A percentile compares a stretch with the other conserved stretches of the same genome.
phyloP scores from a whole-genome alignment of 2,113 vertebrate species.

The Brevimyrus niger region DNA sequence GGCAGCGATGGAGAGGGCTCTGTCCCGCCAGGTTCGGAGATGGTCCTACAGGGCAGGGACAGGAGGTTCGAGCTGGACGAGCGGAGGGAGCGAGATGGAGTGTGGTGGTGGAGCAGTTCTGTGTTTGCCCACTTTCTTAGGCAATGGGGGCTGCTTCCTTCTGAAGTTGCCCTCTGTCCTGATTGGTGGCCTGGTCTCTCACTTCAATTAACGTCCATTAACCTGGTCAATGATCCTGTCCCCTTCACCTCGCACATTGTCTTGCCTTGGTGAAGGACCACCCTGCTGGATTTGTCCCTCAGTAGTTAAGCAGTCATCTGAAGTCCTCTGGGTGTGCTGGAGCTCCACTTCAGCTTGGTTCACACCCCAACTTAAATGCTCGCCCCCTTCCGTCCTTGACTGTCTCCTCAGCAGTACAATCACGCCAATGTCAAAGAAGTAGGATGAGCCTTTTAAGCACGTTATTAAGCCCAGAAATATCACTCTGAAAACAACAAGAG shows the following conservation, averaged over 20 bases:
- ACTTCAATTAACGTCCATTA: background rate
- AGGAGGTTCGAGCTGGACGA: no score
- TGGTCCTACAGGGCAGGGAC: no score
- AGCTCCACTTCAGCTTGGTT: slow-evolving; percentile 36
- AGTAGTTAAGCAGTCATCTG: background rate
- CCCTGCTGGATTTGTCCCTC: background rate
- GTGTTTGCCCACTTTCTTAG: background rate
- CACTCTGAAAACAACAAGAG: slow-evolving; percentile 38
- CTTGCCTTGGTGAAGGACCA: background rate
- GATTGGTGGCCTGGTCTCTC: background rate
- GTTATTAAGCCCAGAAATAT: slow-evolving; percentile 58
- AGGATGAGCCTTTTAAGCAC: slow-evolving; percentile 53
- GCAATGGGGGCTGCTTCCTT: background rate
- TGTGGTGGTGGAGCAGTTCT: no score
- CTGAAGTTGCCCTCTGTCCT: background rate
- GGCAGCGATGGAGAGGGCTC: no score
- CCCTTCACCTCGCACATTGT: background rate
- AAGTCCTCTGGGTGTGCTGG: background rate
- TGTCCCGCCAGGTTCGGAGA: no score
- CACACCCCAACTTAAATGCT: background rate
- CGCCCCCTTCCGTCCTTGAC: slow-evolving; percentile 29
- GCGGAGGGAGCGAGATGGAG: no score
- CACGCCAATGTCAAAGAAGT: slow-evolving; percentile 53
- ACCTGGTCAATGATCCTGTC: background rate
- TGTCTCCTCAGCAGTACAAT: slow-evolving; percentile 54